Conservation (phyloP, 1,140 invertebrate genomes). For the Marisa cornuarietis region DNA sequence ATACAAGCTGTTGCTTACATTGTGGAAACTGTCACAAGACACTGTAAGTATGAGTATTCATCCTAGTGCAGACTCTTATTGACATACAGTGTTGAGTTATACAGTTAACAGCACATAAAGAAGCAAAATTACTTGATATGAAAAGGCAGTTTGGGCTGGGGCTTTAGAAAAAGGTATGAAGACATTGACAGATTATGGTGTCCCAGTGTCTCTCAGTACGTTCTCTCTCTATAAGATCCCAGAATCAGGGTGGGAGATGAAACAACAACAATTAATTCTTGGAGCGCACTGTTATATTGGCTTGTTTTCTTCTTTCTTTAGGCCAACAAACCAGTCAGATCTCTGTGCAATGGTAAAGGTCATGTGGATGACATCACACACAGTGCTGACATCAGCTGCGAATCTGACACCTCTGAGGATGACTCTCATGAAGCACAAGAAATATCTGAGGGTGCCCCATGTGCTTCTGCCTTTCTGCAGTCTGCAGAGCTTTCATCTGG, state of each 20-base stretch:
- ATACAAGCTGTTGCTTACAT: conserved; percentile 83
- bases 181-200: no score
- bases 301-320: not conserved
- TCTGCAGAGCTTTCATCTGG: not conserved
- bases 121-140: no score
- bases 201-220: no score
- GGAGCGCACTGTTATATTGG: not conserved
- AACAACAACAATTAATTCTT: not conserved
- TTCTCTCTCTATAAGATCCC: no score
- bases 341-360: not conserved
- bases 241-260: no score
- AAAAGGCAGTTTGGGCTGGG: no score
- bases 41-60: conserved; percentile 31
- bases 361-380: conserved; percentile 19
- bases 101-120: no score
- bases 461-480: not conserved
- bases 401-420: conserved; percentile 33
- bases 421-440: conserved; percentile 4
- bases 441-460: not conserved
- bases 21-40: conserved; percentile 72
- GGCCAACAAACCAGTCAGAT: conserved; percentile 9
- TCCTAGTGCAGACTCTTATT: no score
- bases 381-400: conserved; percentile 29
- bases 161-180: no score
- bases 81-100: no score